phyloP scores from a whole-genome alignment of 2,888 invertebrate genomes.

The Xanthorhoe spadicearia region DNA sequence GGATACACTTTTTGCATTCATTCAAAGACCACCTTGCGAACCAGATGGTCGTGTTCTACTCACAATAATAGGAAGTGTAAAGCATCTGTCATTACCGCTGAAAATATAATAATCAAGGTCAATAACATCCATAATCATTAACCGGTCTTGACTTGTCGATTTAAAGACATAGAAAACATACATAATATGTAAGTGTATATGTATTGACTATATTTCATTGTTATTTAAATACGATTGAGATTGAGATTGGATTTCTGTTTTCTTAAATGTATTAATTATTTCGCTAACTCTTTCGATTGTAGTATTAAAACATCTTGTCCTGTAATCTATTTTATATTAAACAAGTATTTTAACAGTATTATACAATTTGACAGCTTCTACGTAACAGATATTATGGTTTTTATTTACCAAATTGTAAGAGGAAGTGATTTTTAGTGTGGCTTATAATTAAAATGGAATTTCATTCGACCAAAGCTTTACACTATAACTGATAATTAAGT shows the following conservation, averaged over 20 bases:
- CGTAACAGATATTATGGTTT: not conserved
- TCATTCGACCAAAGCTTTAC: not conserved
- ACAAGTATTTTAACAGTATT: no score
- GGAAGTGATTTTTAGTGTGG: not conserved
- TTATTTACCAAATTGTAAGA: not conserved
- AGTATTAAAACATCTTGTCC: no score
- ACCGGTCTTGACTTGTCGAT: not conserved
- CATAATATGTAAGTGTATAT: no score
- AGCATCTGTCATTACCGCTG: constrained; percentile 43
- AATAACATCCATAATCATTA: constrained; percentile 43
- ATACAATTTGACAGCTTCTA: not conserved
- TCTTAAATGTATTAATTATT: no score
- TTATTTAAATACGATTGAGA: no score
- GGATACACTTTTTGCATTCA: constrained; percentile 49
- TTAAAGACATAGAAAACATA: no score
- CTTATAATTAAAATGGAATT: not conserved
- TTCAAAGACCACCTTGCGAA: constrained; percentile 9
- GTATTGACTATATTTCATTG: no score
- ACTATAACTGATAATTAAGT: no score
- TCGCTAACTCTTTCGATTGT: no score
- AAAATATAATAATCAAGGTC: constrained; percentile 40
- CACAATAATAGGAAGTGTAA: constrained; percentile 46
- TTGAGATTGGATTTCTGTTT: no score
- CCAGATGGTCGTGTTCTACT: constrained; percentile 48
- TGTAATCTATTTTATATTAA: no score